These are phyloP conservation scores for Helicoverpa armigera DNA, from an alignment of 1,140 invertebrate species.

Conservation along the genomic window DNA sequence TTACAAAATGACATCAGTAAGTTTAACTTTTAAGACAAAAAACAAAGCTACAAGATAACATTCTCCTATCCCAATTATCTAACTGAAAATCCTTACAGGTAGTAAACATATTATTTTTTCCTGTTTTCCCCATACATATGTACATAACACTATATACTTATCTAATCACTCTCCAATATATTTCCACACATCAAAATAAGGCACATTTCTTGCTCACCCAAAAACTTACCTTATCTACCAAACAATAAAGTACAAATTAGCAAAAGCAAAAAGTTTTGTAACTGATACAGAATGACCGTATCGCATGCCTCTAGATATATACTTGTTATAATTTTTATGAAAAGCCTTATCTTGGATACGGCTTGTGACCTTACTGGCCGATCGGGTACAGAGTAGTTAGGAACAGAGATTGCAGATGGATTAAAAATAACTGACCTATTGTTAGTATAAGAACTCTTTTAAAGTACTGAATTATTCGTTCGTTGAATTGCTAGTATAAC, in stretches of 20 bases:
- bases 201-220: neutral
- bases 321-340: slow-evolving; percentile 45
- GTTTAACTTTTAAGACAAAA: too few species aligned
- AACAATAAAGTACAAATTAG: neutral
- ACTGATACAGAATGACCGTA: slow-evolving; percentile 13
- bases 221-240: neutral
- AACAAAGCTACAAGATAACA: too few species aligned
- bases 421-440: neutral
- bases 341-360: slow-evolving; percentile 39
- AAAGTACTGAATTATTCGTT: neutral
- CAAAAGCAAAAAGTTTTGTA: neutral
- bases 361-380: slow-evolving; percentile 65
- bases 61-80: too few species aligned
- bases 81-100: too few species aligned
- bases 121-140: too few species aligned
- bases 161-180: too few species aligned
- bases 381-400: slow-evolving; percentile 58
- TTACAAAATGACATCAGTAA: too few species aligned
- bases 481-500: neutral
- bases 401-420: slow-evolving; percentile 48
- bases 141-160: too few species aligned
- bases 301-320: slow-evolving; percentile 8
- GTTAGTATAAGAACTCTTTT: neutral
- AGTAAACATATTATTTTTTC: too few species aligned
- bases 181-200: too few species aligned